A percentile compares a stretch with the other conserved stretches of the same genome.
Evolutionary conservation across 2,113 vertebrate genomes (phyloP).

Genomic region (Coryphaenoides rupestris): DNA sequence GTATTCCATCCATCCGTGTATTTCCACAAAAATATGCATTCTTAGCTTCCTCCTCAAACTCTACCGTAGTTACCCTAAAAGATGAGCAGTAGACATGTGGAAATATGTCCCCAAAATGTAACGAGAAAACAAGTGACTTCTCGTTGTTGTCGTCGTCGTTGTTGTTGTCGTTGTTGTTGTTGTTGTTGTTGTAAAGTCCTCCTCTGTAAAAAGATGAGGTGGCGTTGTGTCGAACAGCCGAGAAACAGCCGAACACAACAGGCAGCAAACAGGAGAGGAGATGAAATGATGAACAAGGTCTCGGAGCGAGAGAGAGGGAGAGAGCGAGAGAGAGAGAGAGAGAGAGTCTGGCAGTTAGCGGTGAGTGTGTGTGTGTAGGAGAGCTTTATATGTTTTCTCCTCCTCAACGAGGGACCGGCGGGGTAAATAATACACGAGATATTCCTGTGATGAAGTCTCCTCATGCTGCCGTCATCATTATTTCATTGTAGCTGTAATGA

Average conservation of each 20-base stretch:
- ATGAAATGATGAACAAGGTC: too few species aligned
- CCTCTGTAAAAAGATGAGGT: background rate
- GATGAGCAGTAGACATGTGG: too few species aligned
- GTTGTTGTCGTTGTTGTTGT: too few species aligned
- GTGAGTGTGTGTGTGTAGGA: conserved; percentile 26
- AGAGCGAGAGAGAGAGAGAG: conserved; percentile 26
- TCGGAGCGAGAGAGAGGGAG: conserved; percentile 20
- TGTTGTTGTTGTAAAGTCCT: background rate
- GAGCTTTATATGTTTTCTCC: conserved; percentile 76
- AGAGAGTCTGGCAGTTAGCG: conserved; percentile 34
- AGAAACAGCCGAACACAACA: too few species aligned
- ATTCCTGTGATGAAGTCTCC: conserved; percentile 78
- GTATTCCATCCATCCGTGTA: too few species aligned
- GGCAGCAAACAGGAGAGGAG: too few species aligned
- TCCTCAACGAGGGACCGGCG: conserved; percentile 73
- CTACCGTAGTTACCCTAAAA: too few species aligned
- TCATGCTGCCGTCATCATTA: conserved; percentile 77
- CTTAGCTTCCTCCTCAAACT: too few species aligned
- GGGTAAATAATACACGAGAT: conserved; percentile 82
- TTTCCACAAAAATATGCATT: too few species aligned
- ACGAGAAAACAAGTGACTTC: background rate
- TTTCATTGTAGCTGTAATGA: conserved; percentile 81
- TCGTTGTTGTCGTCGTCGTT: too few species aligned
- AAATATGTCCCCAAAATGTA: too few species aligned
- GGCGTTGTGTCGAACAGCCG: background rate